Conservation (phyloP, 1,140 invertebrate species). For the Drosophila setifemur region DNA sequence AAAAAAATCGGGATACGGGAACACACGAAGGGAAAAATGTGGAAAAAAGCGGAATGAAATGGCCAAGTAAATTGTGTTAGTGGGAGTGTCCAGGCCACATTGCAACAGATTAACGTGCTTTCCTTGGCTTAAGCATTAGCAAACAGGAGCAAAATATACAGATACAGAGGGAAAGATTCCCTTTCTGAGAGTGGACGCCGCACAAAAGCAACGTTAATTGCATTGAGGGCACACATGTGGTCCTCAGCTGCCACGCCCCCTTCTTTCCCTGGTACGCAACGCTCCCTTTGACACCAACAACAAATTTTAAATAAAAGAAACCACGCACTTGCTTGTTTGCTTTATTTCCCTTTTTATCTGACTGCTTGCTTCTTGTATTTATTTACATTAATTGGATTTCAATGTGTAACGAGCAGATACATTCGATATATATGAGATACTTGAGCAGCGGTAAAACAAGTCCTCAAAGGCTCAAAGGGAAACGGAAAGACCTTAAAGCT, state of each 20-base stretch:
- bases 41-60: constrained; percentile 16
- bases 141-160: constrained; percentile 18
- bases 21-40: background rate
- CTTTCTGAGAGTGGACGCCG: constrained; percentile 55
- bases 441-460: background rate
- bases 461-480: constrained; percentile 13
- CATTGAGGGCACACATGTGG: constrained; percentile 59
- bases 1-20: constrained; percentile 7
- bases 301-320: constrained; percentile 64
- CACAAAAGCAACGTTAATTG: constrained; percentile 74
- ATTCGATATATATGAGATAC: constrained; percentile 33
- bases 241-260: background rate
- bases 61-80: constrained; percentile 63
- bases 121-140: constrained; percentile 58
- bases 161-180: background rate
- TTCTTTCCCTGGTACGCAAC: background rate
- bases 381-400: constrained; percentile 78
- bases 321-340: constrained; percentile 53
- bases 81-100: constrained; percentile 37
- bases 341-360: constrained; percentile 19
- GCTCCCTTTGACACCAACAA: constrained; percentile 13
- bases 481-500: constrained; percentile 9
- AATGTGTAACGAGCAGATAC: constrained; percentile 47
- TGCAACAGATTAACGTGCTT: constrained; percentile 76
- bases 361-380: constrained; percentile 54